Conservation (phyloP, 2,113 vertebrate genomes). For the rabbit (Oryctolagus cuniculus) region mOryCun1.1 NC_091433.1:7392001-7392500, state of each 20-base stretch:
- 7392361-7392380: neutral
- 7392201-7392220: neutral
- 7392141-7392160: neutral
- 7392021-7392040: neutral
- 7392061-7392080: neutral
- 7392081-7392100: neutral
- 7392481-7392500: neutral
- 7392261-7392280: neutral
- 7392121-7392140: neutral
- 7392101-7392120: neutral
- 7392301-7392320: neutral
- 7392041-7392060: fast-evolving
- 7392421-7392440: neutral
- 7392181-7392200: neutral
- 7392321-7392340: neutral
- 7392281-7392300: neutral
- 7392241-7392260: neutral
- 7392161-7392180: neutral
- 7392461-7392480: neutral
- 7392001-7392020: fast-evolving
- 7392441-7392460: neutral
- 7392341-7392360: neutral
- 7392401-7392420: neutral
- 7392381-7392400: neutral
- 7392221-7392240: neutral